phyloP scores from a whole-genome alignment of 2,113 vertebrate species.

The Serinus canaria region DNA sequence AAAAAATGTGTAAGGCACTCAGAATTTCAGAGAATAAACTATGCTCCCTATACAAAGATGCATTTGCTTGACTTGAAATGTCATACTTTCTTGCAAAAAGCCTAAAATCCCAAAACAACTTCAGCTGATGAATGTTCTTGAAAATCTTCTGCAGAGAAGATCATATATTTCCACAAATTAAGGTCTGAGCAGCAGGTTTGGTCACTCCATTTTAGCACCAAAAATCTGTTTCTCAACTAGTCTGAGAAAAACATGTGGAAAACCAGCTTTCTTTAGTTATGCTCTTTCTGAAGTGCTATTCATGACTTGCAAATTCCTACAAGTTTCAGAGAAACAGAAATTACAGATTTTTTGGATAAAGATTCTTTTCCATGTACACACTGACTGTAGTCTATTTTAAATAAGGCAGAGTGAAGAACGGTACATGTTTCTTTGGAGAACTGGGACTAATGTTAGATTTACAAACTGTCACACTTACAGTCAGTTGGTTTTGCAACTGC shows the following conservation, averaged over 20 bases:
- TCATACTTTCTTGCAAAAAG: neutral
- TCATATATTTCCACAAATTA: neutral
- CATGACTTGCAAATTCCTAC: neutral
- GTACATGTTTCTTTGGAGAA: accelerated
- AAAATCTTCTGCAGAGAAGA: neutral
- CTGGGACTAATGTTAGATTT: neutral
- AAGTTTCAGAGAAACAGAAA: neutral
- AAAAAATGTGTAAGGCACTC: neutral
- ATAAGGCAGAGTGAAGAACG: neutral
- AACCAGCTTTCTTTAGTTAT: neutral
- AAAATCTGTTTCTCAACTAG: neutral
- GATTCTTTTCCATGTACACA: neutral
- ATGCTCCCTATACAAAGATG: neutral
- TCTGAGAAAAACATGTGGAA: neutral
- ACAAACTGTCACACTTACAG: slow-evolving; percentile 76
- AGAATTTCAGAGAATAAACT: neutral
- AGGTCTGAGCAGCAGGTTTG: neutral
- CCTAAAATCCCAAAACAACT: neutral
- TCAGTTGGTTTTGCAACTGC: slow-evolving; percentile 90
- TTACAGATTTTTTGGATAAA: neutral
- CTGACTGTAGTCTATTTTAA: neutral
- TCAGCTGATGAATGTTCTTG: neutral
- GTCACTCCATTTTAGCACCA: neutral
- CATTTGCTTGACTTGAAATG: neutral
- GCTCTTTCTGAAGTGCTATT: neutral